phyloP scores from a whole-genome alignment of 2,797 vertebrate species.

The Lutjanus campechanus region DNA sequence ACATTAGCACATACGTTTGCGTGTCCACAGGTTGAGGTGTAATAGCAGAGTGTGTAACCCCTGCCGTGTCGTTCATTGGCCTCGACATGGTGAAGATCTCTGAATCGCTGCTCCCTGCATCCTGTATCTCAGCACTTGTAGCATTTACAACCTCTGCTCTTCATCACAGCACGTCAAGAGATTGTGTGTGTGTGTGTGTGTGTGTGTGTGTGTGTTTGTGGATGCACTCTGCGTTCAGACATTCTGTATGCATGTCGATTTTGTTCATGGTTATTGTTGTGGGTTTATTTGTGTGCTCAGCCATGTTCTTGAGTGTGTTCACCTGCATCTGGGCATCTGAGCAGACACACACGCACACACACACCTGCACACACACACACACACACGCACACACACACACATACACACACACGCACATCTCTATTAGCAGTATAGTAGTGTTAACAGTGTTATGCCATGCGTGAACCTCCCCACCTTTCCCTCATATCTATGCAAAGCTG shows the following conservation, averaged over 20 bases:
- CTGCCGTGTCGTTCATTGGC: slow-evolving; percentile 42
- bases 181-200: slow-evolving; percentile 21
- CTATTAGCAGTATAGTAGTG: slow-evolving; percentile 87
- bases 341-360: slow-evolving; percentile 44
- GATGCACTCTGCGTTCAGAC: slow-evolving; percentile 59
- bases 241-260: slow-evolving; percentile 72
- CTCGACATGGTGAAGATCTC: slow-evolving; percentile 54
- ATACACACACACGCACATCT: slow-evolving; percentile 69
- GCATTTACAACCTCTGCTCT: slow-evolving; percentile 72
- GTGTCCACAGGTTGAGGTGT: slow-evolving; percentile 33
- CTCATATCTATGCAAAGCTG: slow-evolving; percentile 92
- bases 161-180: slow-evolving; percentile 69
- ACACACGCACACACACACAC: slow-evolving; percentile 35
- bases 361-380: slow-evolving; percentile 49
- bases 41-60: slow-evolving; percentile 33
- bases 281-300: slow-evolving; percentile 77
- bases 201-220: slow-evolving; percentile 46
- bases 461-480: slow-evolving; percentile 83
- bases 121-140: slow-evolving; percentile 55
- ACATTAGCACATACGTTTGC: slow-evolving; percentile 5
- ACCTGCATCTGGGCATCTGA: slow-evolving; percentile 64
- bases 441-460: slow-evolving; percentile 84
- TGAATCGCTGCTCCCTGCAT: slow-evolving; percentile 54
- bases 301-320: slow-evolving; percentile 74
- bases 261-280: slow-evolving; percentile 76